phyloP scores from a whole-genome alignment of 2,797 vertebrate species.

The Fistularia tabacaria region DNA sequence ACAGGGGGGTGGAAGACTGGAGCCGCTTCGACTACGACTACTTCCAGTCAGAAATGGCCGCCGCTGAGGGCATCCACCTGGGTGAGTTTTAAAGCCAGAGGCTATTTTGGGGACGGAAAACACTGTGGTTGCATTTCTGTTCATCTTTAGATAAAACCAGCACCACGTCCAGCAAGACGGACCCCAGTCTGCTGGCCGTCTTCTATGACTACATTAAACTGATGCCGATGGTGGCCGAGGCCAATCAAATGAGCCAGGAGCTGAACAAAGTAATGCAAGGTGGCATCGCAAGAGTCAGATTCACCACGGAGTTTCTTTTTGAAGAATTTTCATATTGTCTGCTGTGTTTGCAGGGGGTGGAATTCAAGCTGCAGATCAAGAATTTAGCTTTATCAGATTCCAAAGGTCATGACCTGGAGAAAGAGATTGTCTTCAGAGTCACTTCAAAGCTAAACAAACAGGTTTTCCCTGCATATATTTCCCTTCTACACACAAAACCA shows the following conservation, averaged over 20 bases:
- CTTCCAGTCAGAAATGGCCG: slow-evolving; percentile 86
- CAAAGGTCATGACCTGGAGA: slow-evolving; percentile 83
- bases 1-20: slow-evolving; percentile 78
- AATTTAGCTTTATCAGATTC: slow-evolving; percentile 84
- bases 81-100: slow-evolving; percentile 41
- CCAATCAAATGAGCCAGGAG: slow-evolving; percentile 89
- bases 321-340: slow-evolving; percentile 2
- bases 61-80: slow-evolving; percentile 79
- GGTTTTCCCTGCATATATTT: slow-evolving; percentile 51
- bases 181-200: slow-evolving; percentile 82
- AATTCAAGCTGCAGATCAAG: slow-evolving; percentile 86
- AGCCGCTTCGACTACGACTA: slow-evolving; percentile 86
- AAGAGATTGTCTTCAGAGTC: slow-evolving; percentile 82
- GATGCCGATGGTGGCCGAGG: slow-evolving; percentile 86
- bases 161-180: slow-evolving; percentile 58
- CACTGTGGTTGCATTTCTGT: neutral
- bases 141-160: slow-evolving; percentile 58
- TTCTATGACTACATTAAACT: slow-evolving; percentile 88
- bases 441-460: slow-evolving; percentile 68
- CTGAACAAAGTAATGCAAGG: slow-evolving; percentile 74
- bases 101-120: neutral
- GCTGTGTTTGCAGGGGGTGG: slow-evolving; percentile 78
- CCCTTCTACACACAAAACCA: neutral
- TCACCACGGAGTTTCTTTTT: neutral
- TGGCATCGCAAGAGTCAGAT: neutral